phyloP scores from a whole-genome alignment of 2,797 vertebrate genomes.

The Sebastiscus albofasciatus region DNA sequence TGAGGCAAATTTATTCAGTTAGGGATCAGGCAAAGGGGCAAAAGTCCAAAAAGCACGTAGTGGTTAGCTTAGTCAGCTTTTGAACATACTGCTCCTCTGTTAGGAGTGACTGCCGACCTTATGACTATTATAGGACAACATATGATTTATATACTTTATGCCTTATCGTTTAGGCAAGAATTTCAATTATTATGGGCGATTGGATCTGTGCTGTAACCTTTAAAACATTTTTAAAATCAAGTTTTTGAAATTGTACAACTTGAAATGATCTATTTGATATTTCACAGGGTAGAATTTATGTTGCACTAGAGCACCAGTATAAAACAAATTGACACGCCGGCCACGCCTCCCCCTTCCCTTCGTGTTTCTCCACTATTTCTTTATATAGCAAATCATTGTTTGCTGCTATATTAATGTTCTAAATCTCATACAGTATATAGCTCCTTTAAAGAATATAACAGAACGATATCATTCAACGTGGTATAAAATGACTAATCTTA shows the following conservation, averaged over 20 bases:
- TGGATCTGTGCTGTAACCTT: too few species aligned
- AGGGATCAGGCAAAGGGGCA: not conserved
- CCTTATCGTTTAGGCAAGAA: not conserved
- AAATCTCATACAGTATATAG: not conserved
- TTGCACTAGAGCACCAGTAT: not conserved
- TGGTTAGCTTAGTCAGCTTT: not conserved
- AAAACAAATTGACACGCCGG: too few species aligned
- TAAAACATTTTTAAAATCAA: not conserved
- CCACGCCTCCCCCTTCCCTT: too few species aligned
- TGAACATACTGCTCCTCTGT: not conserved
- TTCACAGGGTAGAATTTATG: not conserved
- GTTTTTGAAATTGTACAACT: not conserved
- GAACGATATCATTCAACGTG: not conserved
- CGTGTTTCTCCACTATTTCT: not conserved
- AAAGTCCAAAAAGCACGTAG: not conserved
- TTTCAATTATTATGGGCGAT: accelerated
- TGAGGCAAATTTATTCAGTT: not conserved
- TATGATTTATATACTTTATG: not conserved
- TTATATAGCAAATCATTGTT: not conserved
- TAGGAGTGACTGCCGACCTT: not conserved
- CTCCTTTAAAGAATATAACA: not conserved
- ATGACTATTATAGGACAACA: not conserved
- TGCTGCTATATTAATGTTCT: not conserved
- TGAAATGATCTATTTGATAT: not conserved
- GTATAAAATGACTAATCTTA: not conserved